phyloP scores from a whole-genome alignment of 2,888 invertebrate genomes.

The Patella pellucida region DNA sequence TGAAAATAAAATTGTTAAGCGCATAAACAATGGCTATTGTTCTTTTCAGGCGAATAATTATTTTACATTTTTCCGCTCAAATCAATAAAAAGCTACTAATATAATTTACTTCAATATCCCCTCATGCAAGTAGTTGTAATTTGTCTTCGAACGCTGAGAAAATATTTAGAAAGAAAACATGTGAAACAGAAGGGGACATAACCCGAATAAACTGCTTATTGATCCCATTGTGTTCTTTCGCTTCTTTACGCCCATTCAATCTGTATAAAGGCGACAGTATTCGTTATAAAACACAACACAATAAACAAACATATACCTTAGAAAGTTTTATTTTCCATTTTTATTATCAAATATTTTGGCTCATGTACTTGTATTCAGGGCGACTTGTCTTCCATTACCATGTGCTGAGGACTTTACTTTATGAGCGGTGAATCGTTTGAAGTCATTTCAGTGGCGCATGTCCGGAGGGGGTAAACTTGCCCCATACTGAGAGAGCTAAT shows the following conservation, averaged over 20 bases:
- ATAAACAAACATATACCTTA: constrained; percentile 2
- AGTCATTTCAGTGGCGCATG: not conserved
- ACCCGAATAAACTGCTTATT: not conserved
- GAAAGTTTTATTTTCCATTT: not conserved
- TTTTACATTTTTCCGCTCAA: no score
- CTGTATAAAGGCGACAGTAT: not conserved
- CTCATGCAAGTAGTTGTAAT: constrained; percentile 5
- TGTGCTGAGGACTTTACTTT: no score
- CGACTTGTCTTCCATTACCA: not conserved
- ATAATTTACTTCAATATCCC: not conserved
- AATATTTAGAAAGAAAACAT: not conserved
- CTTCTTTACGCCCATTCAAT: constrained; percentile 5
- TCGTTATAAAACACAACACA: not conserved
- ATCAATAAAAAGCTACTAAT: no score
- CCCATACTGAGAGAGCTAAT: not conserved
- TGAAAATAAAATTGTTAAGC: no score
- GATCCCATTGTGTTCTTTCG: not conserved
- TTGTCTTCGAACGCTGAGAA: not conserved
- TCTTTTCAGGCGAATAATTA: no score
- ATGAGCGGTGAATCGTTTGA: not conserved
- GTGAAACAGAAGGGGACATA: not conserved
- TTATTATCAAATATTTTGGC: not conserved
- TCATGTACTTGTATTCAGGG: not conserved
- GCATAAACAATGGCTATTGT: no score
- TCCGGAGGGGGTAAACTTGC: constrained; percentile 6